Evolutionary conservation across 2,113 vertebrate genomes (phyloP).

Genomic region (Apteryx mantelli): DNA sequence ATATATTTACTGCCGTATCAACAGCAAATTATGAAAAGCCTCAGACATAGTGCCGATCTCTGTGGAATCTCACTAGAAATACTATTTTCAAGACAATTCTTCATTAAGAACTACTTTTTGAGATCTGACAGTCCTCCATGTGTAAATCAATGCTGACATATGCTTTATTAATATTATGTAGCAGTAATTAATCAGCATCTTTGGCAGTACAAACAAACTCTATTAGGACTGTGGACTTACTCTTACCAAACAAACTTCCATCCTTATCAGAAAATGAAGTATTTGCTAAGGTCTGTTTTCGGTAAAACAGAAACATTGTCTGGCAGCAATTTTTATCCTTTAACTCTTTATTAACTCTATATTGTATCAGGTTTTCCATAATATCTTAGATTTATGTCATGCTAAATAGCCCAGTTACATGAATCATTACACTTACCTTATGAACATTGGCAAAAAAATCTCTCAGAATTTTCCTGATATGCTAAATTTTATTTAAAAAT

Average conservation of each 20-base stretch:
- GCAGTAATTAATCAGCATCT: constrained; percentile 21
- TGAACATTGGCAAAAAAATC: not conserved
- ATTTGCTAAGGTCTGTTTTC: not conserved
- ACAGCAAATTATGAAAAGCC: not conserved
- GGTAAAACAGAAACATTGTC: not conserved
- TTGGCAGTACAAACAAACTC: not conserved
- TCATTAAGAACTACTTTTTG: not conserved
- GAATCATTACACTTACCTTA: not conserved
- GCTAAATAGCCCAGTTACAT: not conserved
- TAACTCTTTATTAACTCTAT: not conserved
- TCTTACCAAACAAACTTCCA: not conserved
- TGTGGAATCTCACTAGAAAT: not conserved
- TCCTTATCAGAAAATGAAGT: not conserved
- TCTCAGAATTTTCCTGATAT: not conserved
- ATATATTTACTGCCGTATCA: not conserved
- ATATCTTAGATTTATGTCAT: not conserved
- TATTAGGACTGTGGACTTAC: not conserved
- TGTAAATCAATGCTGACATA: constrained; percentile 12
- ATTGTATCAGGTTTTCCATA: not conserved
- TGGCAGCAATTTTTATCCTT: not conserved
- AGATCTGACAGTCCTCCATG: not conserved
- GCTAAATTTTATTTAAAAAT: not conserved
- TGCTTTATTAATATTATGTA: constrained; percentile 5
- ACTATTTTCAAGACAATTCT: not conserved
- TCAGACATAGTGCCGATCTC: not conserved